Percentiles rank a stretch among this genome's conserved stretches.
Conservation (phyloP, 1,140 invertebrate genomes). For the Apis cerana region DNA sequence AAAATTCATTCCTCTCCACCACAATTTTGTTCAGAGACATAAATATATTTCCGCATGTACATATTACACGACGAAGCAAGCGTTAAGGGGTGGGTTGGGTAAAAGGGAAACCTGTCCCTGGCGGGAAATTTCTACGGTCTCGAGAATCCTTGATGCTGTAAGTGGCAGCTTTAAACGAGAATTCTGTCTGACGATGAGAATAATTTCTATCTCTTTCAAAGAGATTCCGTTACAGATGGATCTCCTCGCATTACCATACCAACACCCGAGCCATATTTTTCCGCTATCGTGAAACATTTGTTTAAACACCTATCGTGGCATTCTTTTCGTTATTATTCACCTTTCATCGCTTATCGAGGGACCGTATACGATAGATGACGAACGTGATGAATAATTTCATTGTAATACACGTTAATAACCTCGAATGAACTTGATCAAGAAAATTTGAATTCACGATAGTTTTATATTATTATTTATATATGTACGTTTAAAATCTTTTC, state of each 20-base stretch:
- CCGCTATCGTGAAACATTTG: conserved; percentile 29
- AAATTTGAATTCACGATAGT: not conserved
- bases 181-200: conserved; percentile 33
- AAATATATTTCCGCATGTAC: conserved; percentile 28
- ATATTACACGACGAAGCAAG: not conserved
- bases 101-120: conserved; percentile 26
- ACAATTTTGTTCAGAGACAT: conserved; percentile 7
- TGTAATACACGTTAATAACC: not conserved
- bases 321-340: conserved; percentile 19
- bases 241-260: conserved; percentile 13
- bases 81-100: not conserved
- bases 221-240: conserved; percentile 26
- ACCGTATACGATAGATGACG: not conserved
- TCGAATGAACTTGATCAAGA: not conserved
- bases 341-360: not conserved
- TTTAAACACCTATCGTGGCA: conserved; percentile 18
- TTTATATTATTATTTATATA: too few species aligned
- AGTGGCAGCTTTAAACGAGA: conserved; percentile 40
- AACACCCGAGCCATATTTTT: conserved; percentile 5
- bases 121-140: conserved; percentile 34
- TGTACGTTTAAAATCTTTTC: not conserved
- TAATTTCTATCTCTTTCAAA: not conserved
- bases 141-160: conserved; percentile 25
- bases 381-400: not conserved
- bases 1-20: conserved; percentile 17